Evolutionary conservation across 2,113 vertebrate genomes (phyloP), one percentile per base, ranked within the genome.

Genomic region (Cygnus buccinator): DNA sequence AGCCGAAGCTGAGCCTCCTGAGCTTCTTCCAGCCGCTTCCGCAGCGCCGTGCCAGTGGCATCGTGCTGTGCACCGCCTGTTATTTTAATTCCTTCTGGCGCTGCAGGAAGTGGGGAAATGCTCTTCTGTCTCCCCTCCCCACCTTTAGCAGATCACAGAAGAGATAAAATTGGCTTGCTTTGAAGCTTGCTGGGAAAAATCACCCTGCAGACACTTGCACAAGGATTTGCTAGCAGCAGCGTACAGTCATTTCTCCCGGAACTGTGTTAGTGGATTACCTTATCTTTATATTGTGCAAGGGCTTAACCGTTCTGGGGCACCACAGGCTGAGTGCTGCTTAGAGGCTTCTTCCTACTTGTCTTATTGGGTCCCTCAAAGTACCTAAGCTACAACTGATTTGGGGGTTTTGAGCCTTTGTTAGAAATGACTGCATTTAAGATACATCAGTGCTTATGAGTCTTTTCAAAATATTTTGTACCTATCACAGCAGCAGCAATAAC

Each of bases 11-110:
- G 19, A 35, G 18, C 52, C 70, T 37, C 15, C 17, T 5, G 62
- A 25, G 1, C 39, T 37, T 15, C 73, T 20, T 11, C 6, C 22
- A 8, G 13, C 61, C 28, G 31, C 10, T 10, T 1, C 59, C 1
- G 54, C 52, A 10, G 33, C 9, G 5, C 10, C 5, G 84, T 11
- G 33, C 14, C 8, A 15, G 41, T 0, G 4, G 74, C 41, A 7
- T 62, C 3, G 17, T 2, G 18, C 2, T 55, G 52, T 22, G n/a
- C 46, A 41, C 19, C 2, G 4, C 25, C 6, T 9, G 1, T 9
- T 10, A 13, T 39, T 7, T 18, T 18, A 73, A 37, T 48, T 66
- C 59, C 39, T 22, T 28, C 37, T 61, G 31, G 7, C 0, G 6
- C 8, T 31, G 59, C 29, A 31, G 8, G 59, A 41, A 19, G n/a